Conservation (phyloP, 2,888 invertebrate species). For the Lasioglossum marginatum region DNA sequence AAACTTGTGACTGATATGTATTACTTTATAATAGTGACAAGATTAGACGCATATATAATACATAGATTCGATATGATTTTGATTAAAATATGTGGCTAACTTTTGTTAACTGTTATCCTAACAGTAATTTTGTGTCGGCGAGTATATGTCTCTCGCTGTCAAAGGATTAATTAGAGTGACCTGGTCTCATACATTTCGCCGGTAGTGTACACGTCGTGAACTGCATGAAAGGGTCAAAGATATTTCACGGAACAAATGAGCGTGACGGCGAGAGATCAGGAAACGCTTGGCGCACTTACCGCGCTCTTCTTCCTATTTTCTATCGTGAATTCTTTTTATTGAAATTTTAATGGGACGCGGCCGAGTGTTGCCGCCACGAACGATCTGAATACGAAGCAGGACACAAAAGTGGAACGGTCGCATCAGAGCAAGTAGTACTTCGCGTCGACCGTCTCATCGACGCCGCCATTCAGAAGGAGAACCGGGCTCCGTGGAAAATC, state of each 20-base stretch:
- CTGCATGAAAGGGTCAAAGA: slow-evolving; percentile 16
- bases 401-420: slow-evolving; percentile 28
- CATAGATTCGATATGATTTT: no score
- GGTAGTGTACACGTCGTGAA: background rate
- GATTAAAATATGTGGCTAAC: no score
- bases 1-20: no score
- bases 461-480: background rate
- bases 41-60: no score
- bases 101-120: no score
- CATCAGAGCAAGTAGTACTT: slow-evolving; percentile 24
- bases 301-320: slow-evolving; percentile 44
- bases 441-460: slow-evolving; percentile 33
- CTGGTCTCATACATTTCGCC: background rate
- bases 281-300: slow-evolving; percentile 43
- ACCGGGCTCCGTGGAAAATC: background rate
- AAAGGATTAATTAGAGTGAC: background rate
- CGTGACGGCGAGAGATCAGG: slow-evolving; percentile 26
- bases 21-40: no score
- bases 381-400: slow-evolving; percentile 31
- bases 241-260: slow-evolving; percentile 45
- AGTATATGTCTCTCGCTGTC: background rate
- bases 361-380: slow-evolving; percentile 40
- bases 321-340: slow-evolving; percentile 48
- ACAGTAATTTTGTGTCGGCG: background rate
- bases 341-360: slow-evolving; percentile 60